A percentile compares a stretch with the other conserved stretches of the same genome.
These are phyloP conservation scores for Notiomystis cincta DNA, from an alignment of 2,113 vertebrate genomes.

Conservation along the genomic window DNA sequence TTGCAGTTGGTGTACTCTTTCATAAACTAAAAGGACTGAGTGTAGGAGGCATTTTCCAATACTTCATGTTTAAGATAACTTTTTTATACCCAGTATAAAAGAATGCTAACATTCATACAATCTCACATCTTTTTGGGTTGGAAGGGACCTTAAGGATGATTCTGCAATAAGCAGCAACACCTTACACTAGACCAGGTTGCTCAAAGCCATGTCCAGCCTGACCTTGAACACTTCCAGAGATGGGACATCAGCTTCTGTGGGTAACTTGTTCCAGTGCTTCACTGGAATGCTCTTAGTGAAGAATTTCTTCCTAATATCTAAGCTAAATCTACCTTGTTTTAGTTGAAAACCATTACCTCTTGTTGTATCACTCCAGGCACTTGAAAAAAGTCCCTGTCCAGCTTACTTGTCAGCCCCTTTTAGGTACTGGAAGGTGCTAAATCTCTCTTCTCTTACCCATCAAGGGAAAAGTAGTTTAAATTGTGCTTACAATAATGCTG, in stretches of 20 bases:
- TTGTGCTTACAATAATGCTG: not conserved
- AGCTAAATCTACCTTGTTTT: not conserved
- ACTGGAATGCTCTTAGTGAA: not conserved
- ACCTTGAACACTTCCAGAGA: not conserved
- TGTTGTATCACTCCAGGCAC: not conserved
- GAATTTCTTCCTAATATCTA: not conserved
- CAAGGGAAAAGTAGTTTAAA: not conserved
- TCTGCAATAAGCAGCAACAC: not conserved
- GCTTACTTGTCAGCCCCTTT: not conserved
- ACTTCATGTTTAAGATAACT: not conserved
- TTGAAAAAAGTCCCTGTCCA: not conserved
- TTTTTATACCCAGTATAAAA: not conserved
- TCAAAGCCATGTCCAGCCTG: not conserved
- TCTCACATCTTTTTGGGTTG: not conserved
- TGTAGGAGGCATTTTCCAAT: not conserved
- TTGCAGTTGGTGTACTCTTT: not conserved
- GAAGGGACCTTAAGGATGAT: not conserved
- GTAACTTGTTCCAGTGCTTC: not conserved
- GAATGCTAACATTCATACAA: not conserved
- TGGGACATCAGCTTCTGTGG: not conserved
- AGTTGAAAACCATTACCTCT: not conserved
- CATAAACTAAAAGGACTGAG: not conserved
- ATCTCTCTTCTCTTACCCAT: not conserved
- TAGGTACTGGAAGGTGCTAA: not conserved
- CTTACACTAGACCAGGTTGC: not conserved